These are phyloP conservation scores for Pseudorhombus dupliciocellatus DNA, from an alignment of 2,113 vertebrate species.

Conservation along the genomic window DNA sequence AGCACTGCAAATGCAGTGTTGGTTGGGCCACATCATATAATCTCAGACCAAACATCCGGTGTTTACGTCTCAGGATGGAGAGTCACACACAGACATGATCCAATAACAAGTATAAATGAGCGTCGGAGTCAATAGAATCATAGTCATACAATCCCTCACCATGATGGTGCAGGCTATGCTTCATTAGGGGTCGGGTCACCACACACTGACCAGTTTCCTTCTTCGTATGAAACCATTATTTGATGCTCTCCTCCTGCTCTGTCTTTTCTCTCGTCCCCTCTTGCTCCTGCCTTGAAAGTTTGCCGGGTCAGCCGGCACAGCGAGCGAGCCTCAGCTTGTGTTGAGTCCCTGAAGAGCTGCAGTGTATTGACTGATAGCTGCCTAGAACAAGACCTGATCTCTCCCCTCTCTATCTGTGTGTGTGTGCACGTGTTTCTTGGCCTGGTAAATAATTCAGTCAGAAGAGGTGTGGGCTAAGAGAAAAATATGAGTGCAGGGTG, in stretches of 20 bases:
- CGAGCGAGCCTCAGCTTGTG: conserved; percentile 38
- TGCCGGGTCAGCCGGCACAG: conserved; percentile 53
- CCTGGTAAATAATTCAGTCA: conserved; percentile 72
- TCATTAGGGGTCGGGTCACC: conserved; percentile 2
- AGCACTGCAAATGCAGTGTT: conserved; percentile 49
- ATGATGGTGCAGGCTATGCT: background rate
- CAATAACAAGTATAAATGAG: conserved; percentile 7
- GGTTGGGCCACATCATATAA: background rate
- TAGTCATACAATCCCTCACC: background rate
- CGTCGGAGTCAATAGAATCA: background rate
- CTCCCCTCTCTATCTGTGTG: background rate
- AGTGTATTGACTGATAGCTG: conserved; percentile 42
- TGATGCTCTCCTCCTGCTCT: background rate
- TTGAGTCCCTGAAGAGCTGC: conserved; percentile 43
- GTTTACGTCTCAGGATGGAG: conserved; percentile 3
- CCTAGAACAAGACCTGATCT: conserved; percentile 52
- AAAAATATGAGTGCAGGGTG: conserved; percentile 47
- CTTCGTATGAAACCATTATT: conserved; percentile 30
- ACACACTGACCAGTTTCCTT: conserved; percentile 2
- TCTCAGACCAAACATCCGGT: conserved; percentile 27
- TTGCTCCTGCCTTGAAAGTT: conserved; percentile 30
- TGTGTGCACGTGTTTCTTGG: conserved; percentile 36
- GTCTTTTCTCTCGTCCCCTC: background rate
- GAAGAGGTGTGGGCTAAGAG: conserved; percentile 40
- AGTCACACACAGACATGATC: background rate